Base-by-base conservation (phyloP, 2,113 vertebrate genomes). In the Ailuropoda melanoleuca region DNA sequence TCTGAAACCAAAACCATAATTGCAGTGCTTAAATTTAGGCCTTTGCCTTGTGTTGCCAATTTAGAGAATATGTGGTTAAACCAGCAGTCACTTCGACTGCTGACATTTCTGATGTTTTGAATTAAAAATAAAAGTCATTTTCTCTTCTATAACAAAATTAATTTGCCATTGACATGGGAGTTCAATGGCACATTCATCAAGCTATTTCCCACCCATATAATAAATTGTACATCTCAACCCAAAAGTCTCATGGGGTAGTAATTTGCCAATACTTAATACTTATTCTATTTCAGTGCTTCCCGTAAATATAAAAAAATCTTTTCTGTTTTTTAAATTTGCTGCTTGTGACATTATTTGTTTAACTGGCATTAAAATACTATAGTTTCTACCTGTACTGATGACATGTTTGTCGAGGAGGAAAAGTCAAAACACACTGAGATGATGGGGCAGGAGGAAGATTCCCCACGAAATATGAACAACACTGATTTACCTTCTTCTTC, bases 41-140 rank as follows among this genome's bases (percentile, higher is more conserved):
- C 96, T 23, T 70, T 89, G 95, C 58, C 96, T 97, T 78, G 90
- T 97, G 97, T 95, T 97, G 97, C 98, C 98, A 91, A 93, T 98
- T 99, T 98, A 90, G 97, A 98, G 98, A 98, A 98, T 97, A 98
- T 99, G 98, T 97, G 98, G 98, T 98, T 97, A 94, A 93, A 90
- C 97, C 96, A 98, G 98, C 97, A 56, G 97, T 97, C 97, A 4
- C 78, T 98, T 90, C 55, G 56, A 64, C 97, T 90, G 95, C 97
- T 97, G 96, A 89, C 97, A 97, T 31, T 95, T 97, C 89, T 90
- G 66, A 81, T 78, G 83, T 92, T 97, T 96, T 92, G 43, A 72
- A 14, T 96, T 96, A 93, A 85, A 97, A 96, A 96, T 96, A 98
- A 87, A 88, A 93, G 56, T 23, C 31, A 34, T 50, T 60, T 90